Evolutionary conservation across 2,888 invertebrate species (phyloP).

Genomic region (Odontomyia ornata): DNA sequence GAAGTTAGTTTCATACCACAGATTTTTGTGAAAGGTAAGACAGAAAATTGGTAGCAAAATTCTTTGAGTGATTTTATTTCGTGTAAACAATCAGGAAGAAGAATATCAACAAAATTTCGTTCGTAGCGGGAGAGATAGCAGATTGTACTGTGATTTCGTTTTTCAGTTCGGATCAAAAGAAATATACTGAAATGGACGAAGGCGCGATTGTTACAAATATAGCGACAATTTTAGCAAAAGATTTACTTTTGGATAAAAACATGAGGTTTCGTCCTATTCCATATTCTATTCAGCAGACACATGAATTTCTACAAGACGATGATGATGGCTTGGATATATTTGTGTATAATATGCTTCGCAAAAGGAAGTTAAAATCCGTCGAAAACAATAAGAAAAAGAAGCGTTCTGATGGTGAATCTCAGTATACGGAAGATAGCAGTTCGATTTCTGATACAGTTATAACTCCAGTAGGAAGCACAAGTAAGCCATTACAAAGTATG

Average conservation of each 20-base stretch:
- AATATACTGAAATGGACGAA: slow-evolving; percentile 59
- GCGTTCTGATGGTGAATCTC: neutral
- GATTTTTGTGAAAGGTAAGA: no score
- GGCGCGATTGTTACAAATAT: slow-evolving; percentile 60
- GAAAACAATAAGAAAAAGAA: neutral
- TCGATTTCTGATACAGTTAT: neutral
- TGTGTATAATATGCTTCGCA: slow-evolving; percentile 44
- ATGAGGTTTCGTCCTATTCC: slow-evolving; percentile 7
- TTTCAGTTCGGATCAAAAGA: no score
- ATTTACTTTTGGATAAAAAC: slow-evolving; percentile 57
- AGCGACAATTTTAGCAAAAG: slow-evolving; percentile 61
- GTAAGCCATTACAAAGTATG: neutral
- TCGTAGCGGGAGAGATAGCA: no score
- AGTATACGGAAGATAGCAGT: neutral
- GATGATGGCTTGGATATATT: slow-evolving; percentile 44
- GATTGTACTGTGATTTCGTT: no score
- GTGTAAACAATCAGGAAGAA: no score
- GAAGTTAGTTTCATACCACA: no score
- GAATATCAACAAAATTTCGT: no score
- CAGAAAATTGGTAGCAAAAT: no score
- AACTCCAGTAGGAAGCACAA: neutral
- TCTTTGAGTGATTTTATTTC: no score
- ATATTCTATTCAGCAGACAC: slow-evolving; percentile 26
- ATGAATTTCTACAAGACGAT: slow-evolving; percentile 32
- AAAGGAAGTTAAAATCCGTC: neutral